Evolutionary conservation across 2,797 vertebrate species (phyloP).

Genomic region (Diplodus puntazzo): DNA sequence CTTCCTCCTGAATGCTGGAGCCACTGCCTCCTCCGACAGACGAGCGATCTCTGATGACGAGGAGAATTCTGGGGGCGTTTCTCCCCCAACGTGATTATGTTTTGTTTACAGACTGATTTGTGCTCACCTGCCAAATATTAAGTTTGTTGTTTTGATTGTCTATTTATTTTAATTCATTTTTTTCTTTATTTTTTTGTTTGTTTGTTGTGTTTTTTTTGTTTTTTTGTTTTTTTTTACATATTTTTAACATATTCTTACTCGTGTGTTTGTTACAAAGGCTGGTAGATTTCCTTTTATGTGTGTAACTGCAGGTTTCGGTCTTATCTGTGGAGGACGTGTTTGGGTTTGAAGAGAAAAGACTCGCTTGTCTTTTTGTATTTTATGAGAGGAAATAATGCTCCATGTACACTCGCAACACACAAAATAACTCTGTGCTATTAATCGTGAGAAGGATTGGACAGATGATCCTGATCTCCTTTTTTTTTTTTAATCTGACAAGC

Average conservation of each 20-base stretch:
- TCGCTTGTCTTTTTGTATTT: conserved; percentile 31
- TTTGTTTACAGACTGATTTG: conserved; percentile 79
- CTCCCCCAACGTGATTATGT: conserved; percentile 47
- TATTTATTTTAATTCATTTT: conserved; percentile 74
- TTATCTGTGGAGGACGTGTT: conserved; percentile 58
- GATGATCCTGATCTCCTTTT: conserved; percentile 25
- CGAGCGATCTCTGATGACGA: conserved; percentile 41
- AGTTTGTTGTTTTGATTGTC: conserved; percentile 74
- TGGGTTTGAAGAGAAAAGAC: conserved; percentile 26
- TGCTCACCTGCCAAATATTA: conserved; percentile 82
- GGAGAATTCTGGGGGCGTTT: conserved; percentile 19
- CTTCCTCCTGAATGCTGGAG: conserved; percentile 44
- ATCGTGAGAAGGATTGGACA: conserved; percentile 10
- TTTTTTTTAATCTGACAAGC: conserved; percentile 12
- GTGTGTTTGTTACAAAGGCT: conserved; percentile 52
- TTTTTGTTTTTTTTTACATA: conserved; percentile 19
- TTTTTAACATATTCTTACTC: conserved; percentile 50
- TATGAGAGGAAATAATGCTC: conserved; percentile 42
- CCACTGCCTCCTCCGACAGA: conserved; percentile 55
- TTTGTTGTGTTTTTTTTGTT: too few relatives aligned
- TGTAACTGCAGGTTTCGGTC: conserved; percentile 56
- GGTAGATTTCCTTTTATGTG: conserved; percentile 48
- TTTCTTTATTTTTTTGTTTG: conserved; percentile 20
- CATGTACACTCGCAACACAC: conserved; percentile 27
- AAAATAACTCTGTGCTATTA: conserved; percentile 25